Conservation (phyloP, 2,113 vertebrate genomes). For the Phoenicopterus ruber region DNA sequence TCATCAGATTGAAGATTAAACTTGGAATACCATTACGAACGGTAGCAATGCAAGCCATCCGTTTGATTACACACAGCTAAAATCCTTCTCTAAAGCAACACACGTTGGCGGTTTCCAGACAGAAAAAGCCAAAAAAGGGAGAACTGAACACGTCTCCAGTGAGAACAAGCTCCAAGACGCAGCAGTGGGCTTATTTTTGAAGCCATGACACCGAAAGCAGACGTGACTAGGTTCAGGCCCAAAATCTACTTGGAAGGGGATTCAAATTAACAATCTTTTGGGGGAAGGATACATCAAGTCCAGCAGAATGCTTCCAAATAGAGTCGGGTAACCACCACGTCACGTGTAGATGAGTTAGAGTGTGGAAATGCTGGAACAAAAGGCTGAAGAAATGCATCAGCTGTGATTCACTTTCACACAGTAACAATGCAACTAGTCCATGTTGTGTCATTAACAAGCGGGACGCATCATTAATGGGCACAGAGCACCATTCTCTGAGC, state of each 20-base stretch:
- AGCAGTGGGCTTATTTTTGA: not conserved
- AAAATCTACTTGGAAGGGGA: not conserved
- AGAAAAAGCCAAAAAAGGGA: not conserved
- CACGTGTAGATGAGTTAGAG: not conserved
- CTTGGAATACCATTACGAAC: not conserved
- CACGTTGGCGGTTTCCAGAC: not conserved
- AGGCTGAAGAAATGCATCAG: not conserved
- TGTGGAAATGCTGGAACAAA: not conserved
- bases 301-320: not conserved
- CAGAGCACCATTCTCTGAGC: conserved; percentile 1
- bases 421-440: not conserved
- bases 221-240: not conserved
- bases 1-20: not conserved
- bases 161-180: not conserved
- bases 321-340: not conserved
- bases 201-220: not conserved
- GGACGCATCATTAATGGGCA: conserved; percentile 1
- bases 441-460: not conserved
- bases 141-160: not conserved
- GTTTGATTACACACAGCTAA: not conserved
- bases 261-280: not conserved
- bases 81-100: not conserved
- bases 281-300: not conserved
- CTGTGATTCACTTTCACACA: not conserved
- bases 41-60: not conserved